These are phyloP conservation scores for Drosophila tripunctata DNA, from an alignment of 2,888 invertebrate species.

Conservation along the genomic window DNA sequence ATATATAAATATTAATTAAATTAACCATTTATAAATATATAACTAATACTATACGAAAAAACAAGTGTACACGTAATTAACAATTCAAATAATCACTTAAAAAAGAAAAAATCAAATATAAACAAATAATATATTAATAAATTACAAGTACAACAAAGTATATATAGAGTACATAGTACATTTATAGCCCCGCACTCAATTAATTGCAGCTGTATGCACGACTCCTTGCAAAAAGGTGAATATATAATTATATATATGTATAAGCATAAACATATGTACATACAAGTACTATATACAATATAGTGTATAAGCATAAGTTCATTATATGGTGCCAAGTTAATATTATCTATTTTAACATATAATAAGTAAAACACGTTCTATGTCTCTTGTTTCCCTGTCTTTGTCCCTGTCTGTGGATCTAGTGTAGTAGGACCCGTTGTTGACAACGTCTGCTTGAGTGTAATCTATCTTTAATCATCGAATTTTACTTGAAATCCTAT, in stretches of 20 bases:
- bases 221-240: slow-evolving; percentile 79
- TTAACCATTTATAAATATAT: slow-evolving; percentile 14
- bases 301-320: slow-evolving; percentile 36
- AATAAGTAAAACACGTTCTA: background rate
- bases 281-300: slow-evolving; percentile 12
- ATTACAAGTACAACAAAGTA: slow-evolving; percentile 41
- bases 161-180: slow-evolving; percentile 46
- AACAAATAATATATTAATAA: slow-evolving; percentile 1
- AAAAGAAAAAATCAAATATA: background rate
- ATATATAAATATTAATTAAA: slow-evolving; percentile 32
- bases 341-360: background rate
- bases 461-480: too few relatives aligned
- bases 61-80: slow-evolving; percentile 34
- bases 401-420: too few relatives aligned
- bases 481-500: too few relatives aligned
- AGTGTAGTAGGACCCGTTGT: too few relatives aligned
- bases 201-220: slow-evolving; percentile 78
- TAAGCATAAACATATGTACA: slow-evolving; percentile 39
- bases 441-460: too few relatives aligned
- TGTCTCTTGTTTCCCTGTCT: background rate
- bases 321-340: background rate
- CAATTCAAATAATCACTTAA: slow-evolving; percentile 19
- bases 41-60: slow-evolving; percentile 23
- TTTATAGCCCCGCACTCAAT: slow-evolving; percentile 66
- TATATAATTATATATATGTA: slow-evolving; percentile 57